phyloP scores from a whole-genome alignment of 92 coral and sea anemone genomes.

The Chrysogorgia sp. region DNA sequence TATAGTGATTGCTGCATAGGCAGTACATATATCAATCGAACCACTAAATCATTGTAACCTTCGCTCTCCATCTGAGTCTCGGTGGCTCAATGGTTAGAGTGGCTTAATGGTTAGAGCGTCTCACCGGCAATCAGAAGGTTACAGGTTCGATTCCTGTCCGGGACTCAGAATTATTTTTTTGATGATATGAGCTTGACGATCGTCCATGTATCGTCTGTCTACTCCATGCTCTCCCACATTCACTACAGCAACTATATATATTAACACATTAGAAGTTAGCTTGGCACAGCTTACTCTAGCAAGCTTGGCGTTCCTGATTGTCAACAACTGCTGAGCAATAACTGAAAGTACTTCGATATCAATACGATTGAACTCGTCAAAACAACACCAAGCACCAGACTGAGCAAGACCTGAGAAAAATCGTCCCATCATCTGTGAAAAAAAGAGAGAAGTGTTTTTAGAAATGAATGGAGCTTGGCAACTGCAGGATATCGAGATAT shows the following conservation, averaged over 20 bases:
- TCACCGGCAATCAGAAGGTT: too few species aligned
- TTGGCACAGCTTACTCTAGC: constrained; percentile 63
- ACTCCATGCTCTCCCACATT: background rate
- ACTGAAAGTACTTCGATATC: constrained; percentile 98
- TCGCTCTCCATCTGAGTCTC: too few species aligned
- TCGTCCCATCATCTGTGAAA: constrained; percentile 92
- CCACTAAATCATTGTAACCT: too few species aligned
- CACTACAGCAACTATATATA: background rate
- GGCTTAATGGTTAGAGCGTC: too few species aligned
- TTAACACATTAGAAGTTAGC: background rate
- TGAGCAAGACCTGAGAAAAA: constrained; percentile 99
- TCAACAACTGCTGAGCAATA: constrained; percentile 94
- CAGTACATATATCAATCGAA: too few species aligned
- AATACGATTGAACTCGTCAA: constrained; percentile 97
- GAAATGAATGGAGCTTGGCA: background rate
- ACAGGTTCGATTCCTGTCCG: too few species aligned
- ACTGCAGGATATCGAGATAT: background rate
- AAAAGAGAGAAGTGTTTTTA: background rate
- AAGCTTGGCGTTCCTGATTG: constrained; percentile 95
- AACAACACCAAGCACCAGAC: constrained; percentile 99
- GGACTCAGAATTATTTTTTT: too few species aligned
- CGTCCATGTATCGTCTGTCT: background rate
- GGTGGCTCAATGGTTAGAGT: too few species aligned
- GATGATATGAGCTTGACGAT: too few species aligned
- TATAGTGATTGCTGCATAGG: too few species aligned